Evolutionary conservation across 2,113 vertebrate species (phyloP).

Genomic region (Anseranas semipalmata): DNA sequence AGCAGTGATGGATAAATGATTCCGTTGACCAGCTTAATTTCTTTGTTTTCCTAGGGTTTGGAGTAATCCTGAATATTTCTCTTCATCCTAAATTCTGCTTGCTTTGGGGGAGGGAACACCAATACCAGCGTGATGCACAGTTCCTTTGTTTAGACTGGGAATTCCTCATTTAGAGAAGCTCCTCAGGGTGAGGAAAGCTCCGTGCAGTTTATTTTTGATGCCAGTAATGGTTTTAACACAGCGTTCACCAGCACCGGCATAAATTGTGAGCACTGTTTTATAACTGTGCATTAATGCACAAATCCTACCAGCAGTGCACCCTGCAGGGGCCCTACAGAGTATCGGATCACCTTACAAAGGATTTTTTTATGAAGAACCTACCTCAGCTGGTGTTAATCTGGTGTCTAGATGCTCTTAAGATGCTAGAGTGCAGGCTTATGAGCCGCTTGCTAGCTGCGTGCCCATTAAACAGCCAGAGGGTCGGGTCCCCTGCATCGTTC

Average conservation of each 20-base stretch:
- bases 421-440: background rate
- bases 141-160: slow-evolving; percentile 43
- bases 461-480: background rate
- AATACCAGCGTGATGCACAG: background rate
- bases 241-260: background rate
- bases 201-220: background rate
- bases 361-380: background rate
- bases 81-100: background rate
- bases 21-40: background rate
- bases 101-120: background rate
- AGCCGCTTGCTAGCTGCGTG: background rate
- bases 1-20: background rate
- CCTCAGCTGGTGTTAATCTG: background rate
- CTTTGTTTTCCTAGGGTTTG: slow-evolving; percentile 9
- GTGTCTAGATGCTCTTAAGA: background rate
- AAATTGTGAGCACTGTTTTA: background rate
- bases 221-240: background rate
- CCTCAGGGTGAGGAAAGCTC: background rate
- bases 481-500: background rate
- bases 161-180: background rate
- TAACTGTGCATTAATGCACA: background rate
- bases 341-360: background rate
- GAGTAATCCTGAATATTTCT: background rate
- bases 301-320: background rate
- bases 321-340: background rate